Percentiles rank a stretch among this genome's conserved stretches.
Evolutionary conservation across 2,797 vertebrate genomes (phyloP).

Genomic region (Rhabdomys pumilio): DNA sequence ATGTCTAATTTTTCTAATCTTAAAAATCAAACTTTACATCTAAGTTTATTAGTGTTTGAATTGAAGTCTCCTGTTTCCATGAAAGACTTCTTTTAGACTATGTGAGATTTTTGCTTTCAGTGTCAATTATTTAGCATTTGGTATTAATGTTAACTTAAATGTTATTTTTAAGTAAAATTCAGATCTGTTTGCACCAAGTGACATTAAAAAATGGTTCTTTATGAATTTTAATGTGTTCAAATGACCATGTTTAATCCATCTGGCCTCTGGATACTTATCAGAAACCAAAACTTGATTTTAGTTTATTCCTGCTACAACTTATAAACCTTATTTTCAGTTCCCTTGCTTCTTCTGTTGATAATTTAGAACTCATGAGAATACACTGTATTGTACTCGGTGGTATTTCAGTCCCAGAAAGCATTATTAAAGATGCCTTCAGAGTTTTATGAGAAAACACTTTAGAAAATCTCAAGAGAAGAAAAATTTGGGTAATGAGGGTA

Average conservation of each 20-base stretch:
- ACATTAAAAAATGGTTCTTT: neutral
- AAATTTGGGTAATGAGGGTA: neutral
- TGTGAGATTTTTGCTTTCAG: neutral
- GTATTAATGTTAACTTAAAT: neutral
- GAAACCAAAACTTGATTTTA: neutral
- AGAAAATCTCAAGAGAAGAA: neutral
- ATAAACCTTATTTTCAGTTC: neutral
- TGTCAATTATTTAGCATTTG: neutral
- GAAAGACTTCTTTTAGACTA: neutral
- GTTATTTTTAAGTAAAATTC: neutral
- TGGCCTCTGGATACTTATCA: neutral
- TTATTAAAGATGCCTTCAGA: neutral
- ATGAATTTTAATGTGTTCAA: constrained; percentile 6
- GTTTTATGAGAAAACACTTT: neutral
- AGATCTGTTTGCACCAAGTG: neutral
- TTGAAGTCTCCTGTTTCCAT: neutral
- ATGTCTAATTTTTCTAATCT: neutral
- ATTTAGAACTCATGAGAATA: neutral
- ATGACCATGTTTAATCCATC: neutral
- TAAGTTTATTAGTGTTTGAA: neutral
- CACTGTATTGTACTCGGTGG: neutral
- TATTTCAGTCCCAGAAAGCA: neutral
- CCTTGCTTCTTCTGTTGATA: neutral
- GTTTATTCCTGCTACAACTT: neutral
- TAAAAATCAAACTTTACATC: neutral